Conservation (phyloP, 2,797 vertebrate genomes). For the Phrynocephalus vlangalii region DNA sequence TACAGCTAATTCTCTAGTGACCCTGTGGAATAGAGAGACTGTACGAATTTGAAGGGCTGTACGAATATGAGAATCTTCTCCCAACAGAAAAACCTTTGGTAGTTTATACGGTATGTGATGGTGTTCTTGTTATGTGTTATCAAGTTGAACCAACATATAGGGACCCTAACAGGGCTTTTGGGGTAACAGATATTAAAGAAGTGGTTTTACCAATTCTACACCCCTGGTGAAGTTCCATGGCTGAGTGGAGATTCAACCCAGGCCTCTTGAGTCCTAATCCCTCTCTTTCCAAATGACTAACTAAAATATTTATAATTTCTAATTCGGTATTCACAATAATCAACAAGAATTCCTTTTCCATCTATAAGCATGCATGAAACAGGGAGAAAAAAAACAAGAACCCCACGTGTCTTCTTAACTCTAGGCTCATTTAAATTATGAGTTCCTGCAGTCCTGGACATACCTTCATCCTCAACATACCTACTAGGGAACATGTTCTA, state of each 20-base stretch:
- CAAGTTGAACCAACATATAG: too few relatives aligned
- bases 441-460: not conserved
- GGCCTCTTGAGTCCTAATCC: too few relatives aligned
- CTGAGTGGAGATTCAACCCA: too few relatives aligned
- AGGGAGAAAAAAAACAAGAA: not conserved
- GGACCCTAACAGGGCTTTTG: too few relatives aligned
- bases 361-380: not conserved
- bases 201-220: too few relatives aligned
- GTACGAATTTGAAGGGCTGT: not conserved
- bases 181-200: too few relatives aligned
- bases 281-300: not conserved
- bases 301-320: not conserved
- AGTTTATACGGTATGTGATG: not conserved
- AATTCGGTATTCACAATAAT: not conserved
- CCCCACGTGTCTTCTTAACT: not conserved
- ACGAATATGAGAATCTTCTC: accelerated
- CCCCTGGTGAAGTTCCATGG: too few relatives aligned
- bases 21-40: not conserved
- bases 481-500: not conserved
- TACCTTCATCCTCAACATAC: not conserved
- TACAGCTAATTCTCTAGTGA: accelerated
- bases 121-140: not conserved
- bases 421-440: not conserved
- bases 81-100: not conserved
- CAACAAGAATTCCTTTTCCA: not conserved